A percentile compares a stretch with the other conserved stretches of the same genome.
Conservation (phyloP, 2,797 vertebrate genomes). For the Falco rusticolus region DNA sequence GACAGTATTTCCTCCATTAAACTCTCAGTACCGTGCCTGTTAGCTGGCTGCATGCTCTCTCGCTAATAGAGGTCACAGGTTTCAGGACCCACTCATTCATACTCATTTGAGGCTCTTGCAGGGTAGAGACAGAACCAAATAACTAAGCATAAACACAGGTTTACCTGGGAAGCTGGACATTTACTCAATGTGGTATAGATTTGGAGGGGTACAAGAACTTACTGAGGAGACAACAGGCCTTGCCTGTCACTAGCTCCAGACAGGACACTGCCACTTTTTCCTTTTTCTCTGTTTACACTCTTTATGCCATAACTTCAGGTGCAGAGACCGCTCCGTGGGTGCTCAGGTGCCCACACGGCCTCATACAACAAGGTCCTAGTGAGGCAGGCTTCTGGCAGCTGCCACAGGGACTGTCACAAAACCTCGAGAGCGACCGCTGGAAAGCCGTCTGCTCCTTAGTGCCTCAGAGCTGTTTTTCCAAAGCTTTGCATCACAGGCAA, state of each 20-base stretch:
- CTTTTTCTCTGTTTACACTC: neutral
- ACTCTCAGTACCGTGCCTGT: rapidly evolving
- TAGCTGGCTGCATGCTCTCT: neutral
- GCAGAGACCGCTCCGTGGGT: neutral
- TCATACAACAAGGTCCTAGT: rapidly evolving
- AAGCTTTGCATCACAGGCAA: neutral
- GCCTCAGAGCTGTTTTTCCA: neutral
- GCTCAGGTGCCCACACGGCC: neutral
- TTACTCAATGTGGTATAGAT: neutral
- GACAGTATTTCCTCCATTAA: neutral
- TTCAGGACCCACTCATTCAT: rapidly evolving
- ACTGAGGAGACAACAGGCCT: neutral
- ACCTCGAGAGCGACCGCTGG: neutral
- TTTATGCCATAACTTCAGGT: neutral
- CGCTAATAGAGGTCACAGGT: neutral
- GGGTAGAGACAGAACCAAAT: neutral
- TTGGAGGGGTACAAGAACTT: neutral
- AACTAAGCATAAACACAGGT: neutral
- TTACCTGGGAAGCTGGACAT: neutral
- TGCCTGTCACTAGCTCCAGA: neutral
- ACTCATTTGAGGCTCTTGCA: neutral
- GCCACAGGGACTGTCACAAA: neutral
- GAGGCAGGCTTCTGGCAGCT: neutral
- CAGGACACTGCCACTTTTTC: neutral
- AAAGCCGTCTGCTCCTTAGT: neutral